phyloP scores from a whole-genome alignment of 2,888 invertebrate species.

The Blera fallax region DNA sequence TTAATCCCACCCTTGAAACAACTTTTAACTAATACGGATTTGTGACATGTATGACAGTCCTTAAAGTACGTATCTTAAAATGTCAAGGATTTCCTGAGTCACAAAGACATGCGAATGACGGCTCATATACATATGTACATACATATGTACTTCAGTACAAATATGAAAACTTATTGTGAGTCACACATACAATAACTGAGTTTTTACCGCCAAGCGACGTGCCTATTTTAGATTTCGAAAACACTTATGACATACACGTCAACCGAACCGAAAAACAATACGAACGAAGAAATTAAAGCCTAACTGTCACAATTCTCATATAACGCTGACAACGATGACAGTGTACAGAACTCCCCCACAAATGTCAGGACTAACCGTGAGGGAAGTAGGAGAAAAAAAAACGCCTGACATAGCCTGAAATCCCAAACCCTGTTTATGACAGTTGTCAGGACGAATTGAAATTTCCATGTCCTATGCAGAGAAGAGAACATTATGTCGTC shows the following conservation, averaged over 20 bases:
- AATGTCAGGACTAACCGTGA: constrained; percentile 45
- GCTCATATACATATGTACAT: no score
- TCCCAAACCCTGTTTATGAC: constrained; percentile 75
- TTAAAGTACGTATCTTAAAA: neutral
- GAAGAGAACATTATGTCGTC: constrained; percentile 69
- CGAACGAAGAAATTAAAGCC: constrained; percentile 53
- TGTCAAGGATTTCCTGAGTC: neutral
- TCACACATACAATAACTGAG: neutral
- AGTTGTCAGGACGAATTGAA: constrained; percentile 75
- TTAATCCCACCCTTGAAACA: no score
- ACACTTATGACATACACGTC: constrained; percentile 51
- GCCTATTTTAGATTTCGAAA: constrained; percentile 31
- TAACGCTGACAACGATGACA: constrained; percentile 58
- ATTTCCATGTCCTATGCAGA: constrained; percentile 72
- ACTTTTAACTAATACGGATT: neutral
- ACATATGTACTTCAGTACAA: neutral
- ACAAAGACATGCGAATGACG: neutral
- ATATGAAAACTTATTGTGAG: neutral
- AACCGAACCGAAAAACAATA: constrained; percentile 46
- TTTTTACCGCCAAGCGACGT: constrained; percentile 2
- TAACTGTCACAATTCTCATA: constrained; percentile 62
- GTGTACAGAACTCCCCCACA: constrained; percentile 49
- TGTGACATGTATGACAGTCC: neutral
- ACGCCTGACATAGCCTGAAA: constrained; percentile 67
- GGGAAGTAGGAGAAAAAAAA: neutral